These are phyloP conservation scores for Aspidapion aeneum DNA, from an alignment of 2,888 invertebrate genomes.

Conservation along the genomic window DNA sequence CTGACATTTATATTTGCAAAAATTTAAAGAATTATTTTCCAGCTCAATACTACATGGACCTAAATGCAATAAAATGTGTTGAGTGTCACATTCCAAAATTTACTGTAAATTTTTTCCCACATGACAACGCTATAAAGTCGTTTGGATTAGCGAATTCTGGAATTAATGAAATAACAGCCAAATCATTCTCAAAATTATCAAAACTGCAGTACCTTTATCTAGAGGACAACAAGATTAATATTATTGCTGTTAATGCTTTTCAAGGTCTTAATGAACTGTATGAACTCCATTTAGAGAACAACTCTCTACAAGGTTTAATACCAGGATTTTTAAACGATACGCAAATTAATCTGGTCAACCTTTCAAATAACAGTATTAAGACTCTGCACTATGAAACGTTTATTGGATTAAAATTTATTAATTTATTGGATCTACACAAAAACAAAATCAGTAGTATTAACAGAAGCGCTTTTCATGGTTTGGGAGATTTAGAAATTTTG, in stretches of 20 bases:
- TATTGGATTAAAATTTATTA: constrained; percentile 34
- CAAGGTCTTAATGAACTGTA: constrained; percentile 38
- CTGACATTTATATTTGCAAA: neutral
- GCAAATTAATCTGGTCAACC: constrained; percentile 34
- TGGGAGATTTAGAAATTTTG: constrained; percentile 38
- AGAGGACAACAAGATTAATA: constrained; percentile 36
- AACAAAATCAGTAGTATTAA: constrained; percentile 38
- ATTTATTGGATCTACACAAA: constrained; percentile 39
- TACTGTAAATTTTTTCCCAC: constrained; percentile 36
- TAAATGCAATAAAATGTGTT: constrained; percentile 25
- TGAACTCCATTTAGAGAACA: constrained; percentile 40
- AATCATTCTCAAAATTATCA: constrained; percentile 36
- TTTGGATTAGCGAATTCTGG: constrained; percentile 39
- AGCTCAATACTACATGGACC: neutral
- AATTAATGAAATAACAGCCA: constrained; percentile 32
- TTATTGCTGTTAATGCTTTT: constrained; percentile 38
- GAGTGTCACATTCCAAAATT: constrained; percentile 38
- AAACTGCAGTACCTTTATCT: constrained; percentile 36
- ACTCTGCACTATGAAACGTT: constrained; percentile 36
- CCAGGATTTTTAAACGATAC: constrained; percentile 37
- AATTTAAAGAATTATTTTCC: neutral
- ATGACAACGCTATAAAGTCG: constrained; percentile 33
- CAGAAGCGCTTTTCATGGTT: constrained; percentile 34
- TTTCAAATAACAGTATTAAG: constrained; percentile 36
- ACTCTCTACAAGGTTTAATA: constrained; percentile 32